Percentiles rank a stretch among this genome's conserved stretches.
Conservation (phyloP, 1,140 invertebrate genomes). For the Drosophila parvula region DNA sequence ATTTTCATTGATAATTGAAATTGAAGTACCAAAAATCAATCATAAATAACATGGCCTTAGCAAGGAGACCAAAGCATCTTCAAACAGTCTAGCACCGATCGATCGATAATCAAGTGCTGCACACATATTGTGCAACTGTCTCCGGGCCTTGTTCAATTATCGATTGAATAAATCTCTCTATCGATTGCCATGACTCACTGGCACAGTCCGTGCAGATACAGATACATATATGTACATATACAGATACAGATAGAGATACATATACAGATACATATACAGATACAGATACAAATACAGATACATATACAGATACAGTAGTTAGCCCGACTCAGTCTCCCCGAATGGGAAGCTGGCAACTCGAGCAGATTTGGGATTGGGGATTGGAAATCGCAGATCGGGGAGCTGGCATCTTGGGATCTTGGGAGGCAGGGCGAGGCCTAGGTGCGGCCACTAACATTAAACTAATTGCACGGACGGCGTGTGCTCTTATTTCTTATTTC, state of each 20-base stretch:
- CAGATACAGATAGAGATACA: no score
- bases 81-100: neutral
- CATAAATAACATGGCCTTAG: neutral
- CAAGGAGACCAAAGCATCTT: conserved; percentile 1
- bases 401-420: conserved; percentile 22
- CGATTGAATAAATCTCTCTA: conserved; percentile 31
- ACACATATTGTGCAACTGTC: conserved; percentile 22
- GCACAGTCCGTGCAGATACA: neutral
- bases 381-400: neutral
- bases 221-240: no score
- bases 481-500: conserved; percentile 44
- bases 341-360: neutral
- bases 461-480: conserved; percentile 49
- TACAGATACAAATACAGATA: neutral
- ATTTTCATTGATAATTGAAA: neutral
- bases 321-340: neutral
- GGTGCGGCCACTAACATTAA: conserved; percentile 60
- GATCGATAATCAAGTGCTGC: conserved; percentile 13
- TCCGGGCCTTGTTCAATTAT: conserved; percentile 30
- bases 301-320: conserved; percentile 23
- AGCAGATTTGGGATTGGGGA: conserved; percentile 1
- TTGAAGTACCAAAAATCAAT: neutral
- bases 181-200: conserved; percentile 33
- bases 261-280: conserved; percentile 17
- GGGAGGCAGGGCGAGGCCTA: conserved; percentile 34